Conservation (phyloP, 2,888 invertebrate species). For the Euzophera pinguis region DNA sequence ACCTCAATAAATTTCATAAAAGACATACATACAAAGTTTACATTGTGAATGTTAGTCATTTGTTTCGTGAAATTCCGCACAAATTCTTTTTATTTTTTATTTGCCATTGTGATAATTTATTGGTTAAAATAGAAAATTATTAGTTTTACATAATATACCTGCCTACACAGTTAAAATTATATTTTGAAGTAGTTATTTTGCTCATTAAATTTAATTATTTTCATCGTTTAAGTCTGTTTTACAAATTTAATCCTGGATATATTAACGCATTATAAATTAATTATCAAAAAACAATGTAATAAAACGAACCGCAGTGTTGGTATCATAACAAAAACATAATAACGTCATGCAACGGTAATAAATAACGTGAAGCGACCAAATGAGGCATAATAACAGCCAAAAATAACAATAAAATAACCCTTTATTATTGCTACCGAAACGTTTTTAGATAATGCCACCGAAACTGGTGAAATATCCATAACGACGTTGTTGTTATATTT, state of each 20-base stretch:
- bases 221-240: too few species aligned
- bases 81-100: too few species aligned
- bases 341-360: slow-evolving; percentile 7
- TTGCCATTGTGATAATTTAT: too few species aligned
- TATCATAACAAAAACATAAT: slow-evolving; percentile 11
- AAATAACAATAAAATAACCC: slow-evolving; percentile 35
- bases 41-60: too few species aligned
- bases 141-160: too few species aligned
- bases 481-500: slow-evolving; percentile 29
- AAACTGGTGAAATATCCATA: slow-evolving; percentile 23
- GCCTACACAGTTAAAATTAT: too few species aligned
- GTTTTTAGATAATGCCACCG: slow-evolving; percentile 32
- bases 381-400: slow-evolving; percentile 24
- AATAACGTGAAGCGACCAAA: slow-evolving; percentile 14
- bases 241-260: background rate
- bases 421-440: slow-evolving; percentile 35
- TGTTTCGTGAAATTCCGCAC: too few species aligned
- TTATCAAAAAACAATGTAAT: background rate
- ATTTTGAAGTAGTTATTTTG: too few species aligned
- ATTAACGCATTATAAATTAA: background rate
- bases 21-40: too few species aligned
- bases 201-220: too few species aligned
- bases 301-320: background rate
- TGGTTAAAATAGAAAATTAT: too few species aligned
- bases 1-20: background rate